A percentile compares a stretch with the other conserved stretches of the same genome.
Evolutionary conservation across 2,113 vertebrate genomes (phyloP).

Genomic region (Pituophis catenifer): DNA sequence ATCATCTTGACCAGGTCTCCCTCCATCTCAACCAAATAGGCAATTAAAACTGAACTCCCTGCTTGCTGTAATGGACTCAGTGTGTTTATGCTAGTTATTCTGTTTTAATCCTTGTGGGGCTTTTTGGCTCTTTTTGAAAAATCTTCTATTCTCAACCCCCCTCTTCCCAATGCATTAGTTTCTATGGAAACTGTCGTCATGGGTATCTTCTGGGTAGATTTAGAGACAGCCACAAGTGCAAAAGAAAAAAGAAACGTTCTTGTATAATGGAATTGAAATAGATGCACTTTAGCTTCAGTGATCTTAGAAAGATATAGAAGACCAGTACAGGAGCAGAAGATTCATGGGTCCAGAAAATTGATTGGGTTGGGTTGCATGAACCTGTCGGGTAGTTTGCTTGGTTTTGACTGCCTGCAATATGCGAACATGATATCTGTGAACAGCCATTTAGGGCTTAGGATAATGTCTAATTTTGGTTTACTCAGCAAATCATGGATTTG

Average conservation of each 20-base stretch:
- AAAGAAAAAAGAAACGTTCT: neutral
- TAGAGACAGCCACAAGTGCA: conserved; percentile 17
- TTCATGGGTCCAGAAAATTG: neutral
- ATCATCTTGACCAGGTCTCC: neutral
- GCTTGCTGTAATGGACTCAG: neutral
- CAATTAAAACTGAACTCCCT: neutral
- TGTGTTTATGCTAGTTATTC: neutral
- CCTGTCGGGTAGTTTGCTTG: neutral
- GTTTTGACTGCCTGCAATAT: neutral
- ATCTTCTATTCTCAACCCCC: neutral
- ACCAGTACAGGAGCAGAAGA: neutral
- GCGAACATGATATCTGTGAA: neutral
- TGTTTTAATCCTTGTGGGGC: neutral
- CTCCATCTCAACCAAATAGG: neutral
- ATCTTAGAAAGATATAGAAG: neutral
- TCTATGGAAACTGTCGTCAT: conserved; percentile 29
- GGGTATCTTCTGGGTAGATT: conserved; percentile 8
- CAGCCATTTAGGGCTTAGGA: neutral
- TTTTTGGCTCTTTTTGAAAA: neutral
- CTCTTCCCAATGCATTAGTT: conserved; percentile 15
- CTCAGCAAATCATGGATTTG: neutral
- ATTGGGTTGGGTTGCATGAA: neutral
- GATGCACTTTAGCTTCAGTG: neutral
- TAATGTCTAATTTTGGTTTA: neutral
- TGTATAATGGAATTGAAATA: conserved; percentile 5